phyloP scores from a whole-genome alignment of 2,888 invertebrate genomes.

The Papilio gigon region DNA sequence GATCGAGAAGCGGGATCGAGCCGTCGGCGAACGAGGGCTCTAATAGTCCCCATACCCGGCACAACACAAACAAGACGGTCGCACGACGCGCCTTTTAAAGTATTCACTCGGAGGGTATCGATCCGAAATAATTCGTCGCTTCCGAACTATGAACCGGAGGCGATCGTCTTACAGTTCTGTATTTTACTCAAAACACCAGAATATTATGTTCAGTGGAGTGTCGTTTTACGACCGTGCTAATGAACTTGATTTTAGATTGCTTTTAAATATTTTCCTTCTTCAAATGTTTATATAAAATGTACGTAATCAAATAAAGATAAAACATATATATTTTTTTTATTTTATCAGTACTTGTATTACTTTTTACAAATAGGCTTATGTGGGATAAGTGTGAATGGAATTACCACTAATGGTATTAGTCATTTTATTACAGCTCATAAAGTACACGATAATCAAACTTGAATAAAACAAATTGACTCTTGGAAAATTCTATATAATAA shows the following conservation, averaged over 20 bases:
- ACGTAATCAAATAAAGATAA: constrained; percentile 22
- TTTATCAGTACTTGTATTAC: constrained; percentile 15
- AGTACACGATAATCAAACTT: no score
- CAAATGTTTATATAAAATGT: constrained; percentile 1
- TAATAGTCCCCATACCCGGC: constrained; percentile 84
- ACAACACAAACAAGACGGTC: constrained; percentile 74
- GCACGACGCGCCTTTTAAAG: constrained; percentile 71
- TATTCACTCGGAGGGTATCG: constrained; percentile 69
- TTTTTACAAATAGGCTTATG: constrained; percentile 11
- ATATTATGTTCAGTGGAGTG: neutral
- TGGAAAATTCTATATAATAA: no score
- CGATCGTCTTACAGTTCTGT: neutral
- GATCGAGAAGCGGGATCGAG: constrained; percentile 81
- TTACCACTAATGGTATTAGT: constrained; percentile 1
- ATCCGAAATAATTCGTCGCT: constrained; percentile 46
- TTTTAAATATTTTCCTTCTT: neutral
- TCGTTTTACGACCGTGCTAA: constrained; percentile 6
- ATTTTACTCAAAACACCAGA: neutral
- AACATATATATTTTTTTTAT: constrained; percentile 3
- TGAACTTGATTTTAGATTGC: neutral
- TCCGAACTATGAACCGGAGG: constrained; percentile 23
- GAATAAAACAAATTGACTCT: no score
- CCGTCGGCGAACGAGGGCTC: constrained; percentile 59
- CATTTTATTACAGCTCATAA: no score
- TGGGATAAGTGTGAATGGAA: neutral